phyloP scores from a whole-genome alignment of 2,888 invertebrate genomes.

The Idaea aversata region DNA sequence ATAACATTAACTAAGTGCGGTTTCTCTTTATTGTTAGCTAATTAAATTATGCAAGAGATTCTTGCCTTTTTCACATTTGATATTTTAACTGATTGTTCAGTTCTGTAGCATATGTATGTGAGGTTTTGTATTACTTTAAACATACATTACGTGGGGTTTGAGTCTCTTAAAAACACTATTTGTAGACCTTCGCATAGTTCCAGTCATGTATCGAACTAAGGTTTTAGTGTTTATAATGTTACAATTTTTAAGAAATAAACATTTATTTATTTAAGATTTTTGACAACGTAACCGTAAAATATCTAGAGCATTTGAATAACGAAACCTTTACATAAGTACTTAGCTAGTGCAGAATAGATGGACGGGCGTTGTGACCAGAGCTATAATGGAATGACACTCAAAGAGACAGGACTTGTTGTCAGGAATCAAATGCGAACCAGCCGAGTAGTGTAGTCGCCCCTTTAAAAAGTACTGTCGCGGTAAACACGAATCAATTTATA shows the following conservation, averaged over 20 bases:
- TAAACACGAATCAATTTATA: background rate
- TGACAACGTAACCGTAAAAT: background rate
- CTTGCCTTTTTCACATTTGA: conserved; percentile 2
- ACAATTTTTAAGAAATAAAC: too few species aligned
- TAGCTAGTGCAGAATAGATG: background rate
- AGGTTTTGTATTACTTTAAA: background rate
- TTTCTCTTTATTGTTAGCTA: conserved; percentile 23
- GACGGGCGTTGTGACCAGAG: conserved; percentile 12
- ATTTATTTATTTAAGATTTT: too few species aligned
- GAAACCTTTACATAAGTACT: background rate
- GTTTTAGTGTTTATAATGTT: too few species aligned
- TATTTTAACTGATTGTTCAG: background rate
- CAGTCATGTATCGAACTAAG: too few species aligned
- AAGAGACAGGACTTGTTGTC: conserved; percentile 26
- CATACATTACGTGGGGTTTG: background rate
- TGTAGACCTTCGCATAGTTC: too few species aligned
- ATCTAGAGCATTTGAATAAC: conserved; percentile 3
- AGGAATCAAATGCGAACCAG: conserved; percentile 28
- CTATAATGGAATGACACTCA: conserved; percentile 35
- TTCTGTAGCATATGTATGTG: background rate
- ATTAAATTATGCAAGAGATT: conserved; percentile 23
- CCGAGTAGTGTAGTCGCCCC: conserved; percentile 2
- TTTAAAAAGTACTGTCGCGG: background rate
- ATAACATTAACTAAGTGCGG: conserved; percentile 21
- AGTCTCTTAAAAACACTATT: too few species aligned